Conservation (phyloP, 30 jellyfish, hydroid and myxozoan species). For the Hydractinia symbiolongicarpus region DNA sequence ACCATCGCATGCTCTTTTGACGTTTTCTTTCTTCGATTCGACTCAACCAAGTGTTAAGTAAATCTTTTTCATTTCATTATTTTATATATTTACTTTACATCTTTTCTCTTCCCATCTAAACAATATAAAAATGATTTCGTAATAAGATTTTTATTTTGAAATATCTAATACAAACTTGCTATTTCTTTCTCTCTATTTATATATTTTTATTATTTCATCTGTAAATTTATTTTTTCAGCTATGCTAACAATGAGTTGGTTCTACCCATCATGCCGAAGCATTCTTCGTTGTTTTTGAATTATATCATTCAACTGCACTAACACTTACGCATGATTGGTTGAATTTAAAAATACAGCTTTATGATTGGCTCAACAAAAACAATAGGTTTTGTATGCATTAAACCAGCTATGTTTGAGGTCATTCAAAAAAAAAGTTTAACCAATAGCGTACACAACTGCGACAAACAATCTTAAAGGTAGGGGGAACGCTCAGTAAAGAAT, state of each 20-base stretch:
- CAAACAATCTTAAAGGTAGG: background rate
- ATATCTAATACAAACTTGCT: background rate
- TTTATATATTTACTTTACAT: background rate
- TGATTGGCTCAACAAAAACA: background rate
- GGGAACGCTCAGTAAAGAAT: too few relatives aligned
- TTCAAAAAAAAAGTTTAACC: constrained; percentile 11
- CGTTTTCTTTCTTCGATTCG: background rate
- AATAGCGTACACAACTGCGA: constrained; percentile 17
- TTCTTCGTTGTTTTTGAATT: constrained; percentile 1
- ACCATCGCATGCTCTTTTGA: background rate
- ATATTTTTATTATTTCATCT: background rate
- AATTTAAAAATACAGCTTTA: constrained; percentile 2
- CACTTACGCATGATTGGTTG: constrained; percentile 17
- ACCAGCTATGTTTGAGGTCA: constrained; percentile 32
- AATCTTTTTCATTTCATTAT: constrained; percentile 1
- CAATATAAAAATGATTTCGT: constrained; percentile 4
- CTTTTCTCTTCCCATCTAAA: background rate
- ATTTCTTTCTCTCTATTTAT: background rate
- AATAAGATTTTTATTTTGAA: constrained; percentile 3
- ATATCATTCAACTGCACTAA: constrained; percentile 9
- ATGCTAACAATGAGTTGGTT: background rate
- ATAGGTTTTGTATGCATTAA: background rate
- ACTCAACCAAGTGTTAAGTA: background rate
- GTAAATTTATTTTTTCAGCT: constrained; percentile 5
- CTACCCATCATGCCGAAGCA: background rate